Conservation (phyloP, 2,888 invertebrate genomes). For the Gandaritis pyraliata region DNA sequence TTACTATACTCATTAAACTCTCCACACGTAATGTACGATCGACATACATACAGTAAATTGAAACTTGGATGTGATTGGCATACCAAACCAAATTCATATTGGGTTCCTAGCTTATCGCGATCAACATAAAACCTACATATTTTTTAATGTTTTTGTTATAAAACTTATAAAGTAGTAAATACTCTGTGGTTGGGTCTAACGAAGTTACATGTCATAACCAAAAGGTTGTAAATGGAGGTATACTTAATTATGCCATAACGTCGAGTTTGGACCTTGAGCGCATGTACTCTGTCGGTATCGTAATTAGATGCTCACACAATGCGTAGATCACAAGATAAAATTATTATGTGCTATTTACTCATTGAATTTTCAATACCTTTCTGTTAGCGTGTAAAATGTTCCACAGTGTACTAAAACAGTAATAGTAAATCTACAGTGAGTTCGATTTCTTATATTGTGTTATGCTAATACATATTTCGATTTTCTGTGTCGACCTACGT, state of each 20-base stretch:
- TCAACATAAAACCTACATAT: neutral
- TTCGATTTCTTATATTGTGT: neutral
- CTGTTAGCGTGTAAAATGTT: conserved; percentile 6
- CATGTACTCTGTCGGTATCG: conserved; percentile 32
- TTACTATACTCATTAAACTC: conserved; percentile 9
- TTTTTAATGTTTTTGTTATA: conserved; percentile 8
- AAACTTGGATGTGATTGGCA: conserved; percentile 12
- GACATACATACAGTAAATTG: conserved; percentile 19
- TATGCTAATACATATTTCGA: neutral
- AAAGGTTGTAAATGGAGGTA: conserved; percentile 39
- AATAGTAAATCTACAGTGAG: neutral
- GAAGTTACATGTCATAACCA: conserved; percentile 39
- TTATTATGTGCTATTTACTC: conserved; percentile 15
- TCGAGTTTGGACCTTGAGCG: conserved; percentile 43
- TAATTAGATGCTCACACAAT: conserved; percentile 39
- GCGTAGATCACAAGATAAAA: conserved; percentile 39
- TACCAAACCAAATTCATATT: conserved; percentile 9
- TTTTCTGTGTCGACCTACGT: neutral
- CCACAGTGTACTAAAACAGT: neutral
- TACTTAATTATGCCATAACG: conserved; percentile 43
- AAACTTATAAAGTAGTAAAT: conserved; percentile 11
- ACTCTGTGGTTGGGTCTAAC: conserved; percentile 16
- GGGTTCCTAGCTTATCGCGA: conserved; percentile 9
- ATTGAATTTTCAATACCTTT: conserved; percentile 3
- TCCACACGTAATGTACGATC: conserved; percentile 8